Percentiles rank a stretch among this genome's conserved stretches.
phyloP scores from a whole-genome alignment of 2,888 invertebrate species.

The Temnothorax rugatulus region DNA sequence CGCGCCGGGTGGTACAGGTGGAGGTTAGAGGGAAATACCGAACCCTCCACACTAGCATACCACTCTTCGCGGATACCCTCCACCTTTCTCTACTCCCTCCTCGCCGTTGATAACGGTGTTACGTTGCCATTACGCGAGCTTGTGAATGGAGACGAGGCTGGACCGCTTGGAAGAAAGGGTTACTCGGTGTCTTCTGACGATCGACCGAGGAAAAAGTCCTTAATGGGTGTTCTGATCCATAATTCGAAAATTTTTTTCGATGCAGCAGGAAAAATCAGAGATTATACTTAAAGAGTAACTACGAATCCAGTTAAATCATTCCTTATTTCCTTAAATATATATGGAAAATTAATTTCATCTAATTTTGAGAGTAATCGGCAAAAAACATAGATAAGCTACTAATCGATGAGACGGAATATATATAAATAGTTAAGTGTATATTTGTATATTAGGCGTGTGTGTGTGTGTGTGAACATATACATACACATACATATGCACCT shows the following conservation, averaged over 20 bases:
- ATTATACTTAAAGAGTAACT: background rate
- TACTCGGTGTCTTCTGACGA: constrained; percentile 51
- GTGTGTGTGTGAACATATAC: too few relatives aligned
- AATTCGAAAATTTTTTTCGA: constrained; percentile 42
- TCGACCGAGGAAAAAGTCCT: constrained; percentile 29
- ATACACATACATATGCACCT: too few relatives aligned
- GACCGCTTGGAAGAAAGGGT: constrained; percentile 51
- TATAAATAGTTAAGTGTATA: background rate
- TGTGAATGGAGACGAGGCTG: constrained; percentile 69
- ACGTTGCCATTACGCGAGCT: constrained; percentile 57
- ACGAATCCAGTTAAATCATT: constrained; percentile 4
- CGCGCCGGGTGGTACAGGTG: constrained; percentile 59
- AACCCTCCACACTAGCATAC: constrained; percentile 61
- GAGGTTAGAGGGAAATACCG: constrained; percentile 68
- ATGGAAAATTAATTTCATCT: background rate
- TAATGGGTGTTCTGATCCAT: constrained; percentile 53
- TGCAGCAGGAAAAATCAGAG: background rate
- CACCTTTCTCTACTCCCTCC: background rate
- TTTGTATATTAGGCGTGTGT: too few relatives aligned
- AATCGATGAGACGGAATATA: background rate
- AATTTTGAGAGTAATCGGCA: background rate
- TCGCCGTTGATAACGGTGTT: constrained; percentile 61
- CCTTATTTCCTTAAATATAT: background rate
- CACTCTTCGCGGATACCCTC: constrained; percentile 54
- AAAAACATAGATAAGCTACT: background rate